These are phyloP conservation scores for Hucho hucho DNA, from an alignment of 2,113 vertebrate genomes.

Conservation along the genomic window DNA sequence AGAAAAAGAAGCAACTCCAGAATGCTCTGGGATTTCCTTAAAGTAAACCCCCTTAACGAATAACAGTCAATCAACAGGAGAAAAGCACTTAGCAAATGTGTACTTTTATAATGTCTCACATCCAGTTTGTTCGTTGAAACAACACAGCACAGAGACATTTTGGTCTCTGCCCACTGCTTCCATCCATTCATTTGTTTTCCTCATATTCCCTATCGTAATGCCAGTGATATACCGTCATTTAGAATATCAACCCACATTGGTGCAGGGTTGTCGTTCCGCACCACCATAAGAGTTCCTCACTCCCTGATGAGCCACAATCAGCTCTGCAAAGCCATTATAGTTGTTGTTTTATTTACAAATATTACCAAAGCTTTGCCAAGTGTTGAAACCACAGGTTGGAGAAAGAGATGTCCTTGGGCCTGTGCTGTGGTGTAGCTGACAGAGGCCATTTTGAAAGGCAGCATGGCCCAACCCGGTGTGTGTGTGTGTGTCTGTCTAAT, in stretches of 20 bases:
- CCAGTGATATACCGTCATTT: neutral
- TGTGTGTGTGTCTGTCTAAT: constrained; percentile 41
- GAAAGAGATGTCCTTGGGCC: constrained; percentile 27
- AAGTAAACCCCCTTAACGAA: constrained; percentile 37
- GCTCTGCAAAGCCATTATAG: neutral
- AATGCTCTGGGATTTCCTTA: constrained; percentile 50
- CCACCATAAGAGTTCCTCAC: neutral
- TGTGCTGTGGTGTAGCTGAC: constrained; percentile 20
- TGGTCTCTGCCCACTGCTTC: neutral
- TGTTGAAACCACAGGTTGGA: neutral
- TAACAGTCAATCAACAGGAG: constrained; percentile 11
- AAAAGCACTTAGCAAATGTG: neutral
- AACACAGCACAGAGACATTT: neutral
- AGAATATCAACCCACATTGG: neutral
- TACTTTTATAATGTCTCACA: neutral
- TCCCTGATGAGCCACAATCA: constrained; percentile 9
- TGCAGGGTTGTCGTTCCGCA: neutral
- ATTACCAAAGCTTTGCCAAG: neutral
- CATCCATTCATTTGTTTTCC: neutral
- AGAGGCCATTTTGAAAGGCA: constrained; percentile 34
- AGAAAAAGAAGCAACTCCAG: constrained; percentile 27
- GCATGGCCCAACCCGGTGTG: constrained; percentile 8
- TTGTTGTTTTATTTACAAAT: neutral
- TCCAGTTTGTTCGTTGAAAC: neutral
- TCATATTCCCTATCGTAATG: neutral